Percentiles rank a stretch among this genome's conserved stretches.
These are phyloP conservation scores for Melanocharis versteri DNA, from an alignment of 2,113 vertebrate genomes.

Conservation along the genomic window DNA sequence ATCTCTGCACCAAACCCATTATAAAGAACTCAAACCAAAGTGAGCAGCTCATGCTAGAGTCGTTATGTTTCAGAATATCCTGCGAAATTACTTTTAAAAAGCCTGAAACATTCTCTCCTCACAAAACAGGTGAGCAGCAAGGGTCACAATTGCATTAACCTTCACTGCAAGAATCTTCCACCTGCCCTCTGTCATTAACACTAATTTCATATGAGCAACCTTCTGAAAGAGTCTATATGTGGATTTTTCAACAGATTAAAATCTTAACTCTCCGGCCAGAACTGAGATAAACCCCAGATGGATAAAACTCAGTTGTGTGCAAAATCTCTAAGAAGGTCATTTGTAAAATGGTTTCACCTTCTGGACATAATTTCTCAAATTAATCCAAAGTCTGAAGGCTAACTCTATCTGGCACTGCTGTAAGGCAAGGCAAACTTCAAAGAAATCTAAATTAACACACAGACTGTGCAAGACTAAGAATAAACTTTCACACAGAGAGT, in stretches of 20 bases:
- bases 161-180: neutral
- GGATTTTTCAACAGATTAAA: slow-evolving; percentile 40
- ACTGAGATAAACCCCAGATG: neutral
- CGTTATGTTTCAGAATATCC: neutral
- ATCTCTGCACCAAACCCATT: neutral
- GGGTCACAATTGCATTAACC: neutral
- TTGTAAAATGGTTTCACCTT: slow-evolving; percentile 29
- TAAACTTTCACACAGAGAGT: neutral
- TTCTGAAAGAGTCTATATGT: neutral
- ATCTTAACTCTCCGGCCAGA: neutral
- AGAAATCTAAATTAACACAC: neutral
- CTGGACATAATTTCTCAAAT: slow-evolving; percentile 7
- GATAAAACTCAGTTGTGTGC: neutral
- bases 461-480: neutral
- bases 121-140: neutral
- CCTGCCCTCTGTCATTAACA: neutral
- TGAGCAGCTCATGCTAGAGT: neutral
- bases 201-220: neutral
- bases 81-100: neutral
- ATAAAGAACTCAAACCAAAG: neutral
- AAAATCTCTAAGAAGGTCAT: neutral
- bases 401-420: neutral
- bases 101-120: neutral
- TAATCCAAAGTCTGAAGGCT: neutral
- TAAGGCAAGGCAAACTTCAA: slow-evolving; percentile 26